A percentile compares a stretch with the other conserved stretches of the same genome.
phyloP scores from a whole-genome alignment of 2,888 invertebrate species.

The Lasioglossum malachurum region DNA sequence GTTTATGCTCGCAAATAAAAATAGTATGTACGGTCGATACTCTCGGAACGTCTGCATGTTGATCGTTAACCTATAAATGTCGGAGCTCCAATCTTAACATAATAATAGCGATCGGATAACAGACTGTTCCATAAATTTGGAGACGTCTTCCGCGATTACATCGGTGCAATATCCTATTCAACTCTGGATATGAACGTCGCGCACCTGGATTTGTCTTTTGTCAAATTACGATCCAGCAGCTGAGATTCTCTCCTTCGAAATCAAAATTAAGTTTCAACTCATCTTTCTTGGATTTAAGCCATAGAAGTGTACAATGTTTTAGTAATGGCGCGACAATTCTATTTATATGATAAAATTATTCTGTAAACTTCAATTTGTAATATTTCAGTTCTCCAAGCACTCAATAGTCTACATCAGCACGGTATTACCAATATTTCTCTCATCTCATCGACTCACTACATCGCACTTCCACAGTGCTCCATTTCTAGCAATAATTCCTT shows the following conservation, averaged over 20 bases:
- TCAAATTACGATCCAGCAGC: not conserved
- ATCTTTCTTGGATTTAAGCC: not conserved
- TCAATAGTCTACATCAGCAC: not conserved
- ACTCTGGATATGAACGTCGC: not conserved
- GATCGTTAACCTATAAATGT: conserved; percentile 77
- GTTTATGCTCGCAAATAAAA: conserved; percentile 56
- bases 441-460: not conserved
- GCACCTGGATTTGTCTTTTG: not conserved
- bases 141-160: conserved; percentile 31
- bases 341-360: not conserved
- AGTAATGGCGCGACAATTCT: not conserved
- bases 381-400: not conserved
- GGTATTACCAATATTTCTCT: not conserved
- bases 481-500: not conserved
- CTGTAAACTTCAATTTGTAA: not conserved
- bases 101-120: conserved; percentile 37
- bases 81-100: conserved; percentile 35
- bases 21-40: conserved; percentile 49
- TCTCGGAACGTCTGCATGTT: conserved; percentile 32
- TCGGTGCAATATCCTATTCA: not conserved
- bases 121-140: conserved; percentile 26
- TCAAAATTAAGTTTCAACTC: not conserved
- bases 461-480: not conserved
- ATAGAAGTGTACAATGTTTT: not conserved
- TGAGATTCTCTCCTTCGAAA: not conserved